Evolutionary conservation across 2,113 vertebrate species (phyloP).

Genomic region (Solea senegalensis): DNA sequence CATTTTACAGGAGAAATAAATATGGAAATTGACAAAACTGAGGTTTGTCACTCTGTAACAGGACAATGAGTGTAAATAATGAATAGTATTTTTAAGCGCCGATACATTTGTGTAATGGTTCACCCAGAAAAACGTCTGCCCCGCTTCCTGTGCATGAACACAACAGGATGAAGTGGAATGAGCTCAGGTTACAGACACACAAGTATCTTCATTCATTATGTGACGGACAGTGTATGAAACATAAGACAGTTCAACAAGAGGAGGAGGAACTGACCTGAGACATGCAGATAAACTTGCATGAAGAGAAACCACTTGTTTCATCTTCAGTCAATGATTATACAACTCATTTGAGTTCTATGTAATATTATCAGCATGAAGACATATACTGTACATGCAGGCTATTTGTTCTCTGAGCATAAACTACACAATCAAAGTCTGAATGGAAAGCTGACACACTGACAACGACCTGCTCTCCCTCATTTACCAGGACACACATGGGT

Average conservation of each 20-base stretch:
- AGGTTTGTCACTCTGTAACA: neutral
- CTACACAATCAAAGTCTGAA: conserved; percentile 15
- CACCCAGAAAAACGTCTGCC: neutral
- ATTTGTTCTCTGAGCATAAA: neutral
- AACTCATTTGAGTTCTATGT: no score
- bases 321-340: neutral
- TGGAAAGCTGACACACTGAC: conserved; percentile 48
- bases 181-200: conserved; percentile 37
- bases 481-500: conserved; percentile 6
- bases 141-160: conserved; percentile 15
- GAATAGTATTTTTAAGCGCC: neutral
- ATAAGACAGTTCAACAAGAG: neutral
- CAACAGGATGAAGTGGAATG: conserved; percentile 32
- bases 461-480: conserved; percentile 56
- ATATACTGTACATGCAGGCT: no score
- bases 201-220: conserved; percentile 6
- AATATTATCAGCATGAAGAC: no score
- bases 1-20: no score
- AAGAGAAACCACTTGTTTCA: conserved; percentile 1
- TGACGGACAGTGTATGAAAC: conserved; percentile 18
- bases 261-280: neutral
- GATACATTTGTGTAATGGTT: neutral
- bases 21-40: no score
- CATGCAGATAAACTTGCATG: neutral
- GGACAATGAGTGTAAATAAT: neutral